Evolutionary conservation across 2,113 vertebrate species (phyloP), one percentile per base, ranked within the genome.

Genomic region (Eulemur macaco): DNA sequence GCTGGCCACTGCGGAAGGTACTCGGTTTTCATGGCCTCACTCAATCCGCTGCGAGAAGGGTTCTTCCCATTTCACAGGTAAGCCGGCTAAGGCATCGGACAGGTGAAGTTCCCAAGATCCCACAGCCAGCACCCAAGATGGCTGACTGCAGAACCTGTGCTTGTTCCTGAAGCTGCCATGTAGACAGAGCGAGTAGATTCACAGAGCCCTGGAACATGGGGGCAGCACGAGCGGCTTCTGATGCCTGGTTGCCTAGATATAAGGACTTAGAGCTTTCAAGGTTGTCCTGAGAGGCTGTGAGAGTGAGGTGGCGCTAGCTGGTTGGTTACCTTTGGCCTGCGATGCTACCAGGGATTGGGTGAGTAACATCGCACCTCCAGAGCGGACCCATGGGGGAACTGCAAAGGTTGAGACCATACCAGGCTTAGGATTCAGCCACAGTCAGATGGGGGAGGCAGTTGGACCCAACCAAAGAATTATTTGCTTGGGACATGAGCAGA

Each of bases 261-360:
- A 45, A 8, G 37, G 39, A 1, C 80, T 34, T 3, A 17, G 71
- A 63, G 50, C 42, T 92, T 69, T 21, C 47, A 4, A 4, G 52
- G 56, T 31, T 64, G 37, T 76, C 58, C 54, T 20, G 20, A 7
- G 60, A 81, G 69, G 54, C 89, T 63, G 47, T 45, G 31, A 18
- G 66, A 42, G 23, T 69, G 42, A 37, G 47, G 63, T 15, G 13
- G 69, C 23, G 21, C 39, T 83, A 60, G 54, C 50, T 50, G 34
- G 25, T 34, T 52, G 52, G 73, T 82, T 39, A n/a, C 37, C 85
- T 87, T 63, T 64, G 52, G 11, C 93, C 86, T 85, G 25, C 37
- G n/a, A 66, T 78, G 82, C 25, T 37, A 54, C 47, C 13, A 0
- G 47, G 56, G 11, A 2, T 10, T 64, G 68, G 23, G 25, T 60